phyloP scores from a whole-genome alignment of 2,888 invertebrate species.

The Nasonovia ribisnigri region DNA sequence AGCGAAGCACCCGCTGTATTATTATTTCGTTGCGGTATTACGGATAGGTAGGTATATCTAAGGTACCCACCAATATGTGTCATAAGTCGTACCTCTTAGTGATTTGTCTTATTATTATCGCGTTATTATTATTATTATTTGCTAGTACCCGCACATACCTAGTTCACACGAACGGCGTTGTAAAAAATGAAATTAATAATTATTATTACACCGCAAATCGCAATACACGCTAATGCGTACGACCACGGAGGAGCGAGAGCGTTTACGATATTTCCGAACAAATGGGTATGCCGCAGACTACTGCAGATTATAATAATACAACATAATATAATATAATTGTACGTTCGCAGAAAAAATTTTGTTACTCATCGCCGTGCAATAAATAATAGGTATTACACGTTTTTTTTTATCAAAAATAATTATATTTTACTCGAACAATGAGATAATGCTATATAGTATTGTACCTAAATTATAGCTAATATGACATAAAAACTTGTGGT shows the following conservation, averaged over 20 bases:
- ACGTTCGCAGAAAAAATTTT: not conserved
- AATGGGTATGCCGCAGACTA: not conserved
- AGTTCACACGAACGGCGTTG: not conserved
- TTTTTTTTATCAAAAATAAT: not conserved
- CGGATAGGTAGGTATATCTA: too few species aligned
- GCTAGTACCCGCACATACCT: not conserved
- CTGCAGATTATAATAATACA: not conserved
- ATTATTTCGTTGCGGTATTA: not conserved
- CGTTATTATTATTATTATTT: not conserved
- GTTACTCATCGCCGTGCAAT: not conserved
- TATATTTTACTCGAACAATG: not conserved
- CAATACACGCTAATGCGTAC: too few species aligned
- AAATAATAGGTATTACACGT: too few species aligned
- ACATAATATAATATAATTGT: not conserved
- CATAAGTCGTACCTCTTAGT: not conserved
- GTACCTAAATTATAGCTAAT: too few species aligned
- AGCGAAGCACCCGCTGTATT: not conserved
- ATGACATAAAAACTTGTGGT: too few species aligned
- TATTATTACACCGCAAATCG: not conserved
- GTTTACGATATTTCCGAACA: conserved; percentile 1
- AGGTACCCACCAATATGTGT: not conserved
- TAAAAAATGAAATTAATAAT: not conserved
- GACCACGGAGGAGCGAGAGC: not conserved
- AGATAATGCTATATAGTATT: not conserved
- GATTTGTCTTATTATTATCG: not conserved